phyloP scores from a whole-genome alignment of 2,888 invertebrate genomes.

The Monoplex corrugatus region DNA sequence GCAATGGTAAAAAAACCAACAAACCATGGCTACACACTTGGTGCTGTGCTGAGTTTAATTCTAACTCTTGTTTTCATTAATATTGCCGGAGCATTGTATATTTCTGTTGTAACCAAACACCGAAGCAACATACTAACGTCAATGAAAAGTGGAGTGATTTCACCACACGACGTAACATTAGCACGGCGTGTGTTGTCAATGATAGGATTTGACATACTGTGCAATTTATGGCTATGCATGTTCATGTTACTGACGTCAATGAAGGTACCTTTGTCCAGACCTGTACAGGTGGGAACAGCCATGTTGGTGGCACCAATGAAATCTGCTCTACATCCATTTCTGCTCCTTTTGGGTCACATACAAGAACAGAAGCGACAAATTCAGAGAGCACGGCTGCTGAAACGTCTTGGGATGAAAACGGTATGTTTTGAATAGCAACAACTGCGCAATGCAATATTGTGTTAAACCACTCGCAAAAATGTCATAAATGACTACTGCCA shows the following conservation, averaged over 20 bases:
- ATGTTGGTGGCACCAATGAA: not conserved
- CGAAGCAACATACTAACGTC: too few species aligned
- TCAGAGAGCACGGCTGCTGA: too few species aligned
- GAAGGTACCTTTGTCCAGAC: not conserved
- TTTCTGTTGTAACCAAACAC: too few species aligned
- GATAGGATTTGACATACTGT: not conserved
- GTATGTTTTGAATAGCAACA: too few species aligned
- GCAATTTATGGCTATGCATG: not conserved
- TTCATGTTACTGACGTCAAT: not conserved
- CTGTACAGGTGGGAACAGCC: not conserved
- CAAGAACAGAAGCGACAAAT: too few species aligned
- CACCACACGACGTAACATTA: not conserved
- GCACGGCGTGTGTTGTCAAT: not conserved
- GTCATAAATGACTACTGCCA: too few species aligned
- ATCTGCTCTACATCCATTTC: not conserved
- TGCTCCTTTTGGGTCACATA: too few species aligned
- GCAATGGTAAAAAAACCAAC: slow-evolving; percentile 75
- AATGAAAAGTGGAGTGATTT: too few species aligned
- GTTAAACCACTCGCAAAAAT: too few species aligned
- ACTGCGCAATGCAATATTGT: too few species aligned
- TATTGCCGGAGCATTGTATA: slow-evolving; percentile 68
- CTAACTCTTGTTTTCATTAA: slow-evolving; percentile 72
- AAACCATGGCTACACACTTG: slow-evolving; percentile 79
- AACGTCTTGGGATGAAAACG: too few species aligned
- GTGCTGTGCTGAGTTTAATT: slow-evolving; percentile 76